phyloP scores from a whole-genome alignment of 64 coral and sea anemone genomes.

The Pachyseris speciosa region DNA sequence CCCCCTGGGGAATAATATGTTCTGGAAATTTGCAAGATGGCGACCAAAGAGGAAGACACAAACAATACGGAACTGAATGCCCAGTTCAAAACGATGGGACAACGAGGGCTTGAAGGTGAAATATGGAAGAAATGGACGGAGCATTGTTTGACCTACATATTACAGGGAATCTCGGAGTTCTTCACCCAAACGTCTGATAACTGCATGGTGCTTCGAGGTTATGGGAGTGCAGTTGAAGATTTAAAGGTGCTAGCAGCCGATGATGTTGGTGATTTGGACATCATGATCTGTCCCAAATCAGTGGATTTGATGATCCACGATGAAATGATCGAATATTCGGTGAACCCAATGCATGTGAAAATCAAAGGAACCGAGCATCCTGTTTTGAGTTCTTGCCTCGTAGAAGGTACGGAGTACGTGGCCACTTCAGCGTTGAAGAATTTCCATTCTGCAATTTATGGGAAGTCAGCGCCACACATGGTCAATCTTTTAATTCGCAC shows the following conservation, averaged over 20 bases:
- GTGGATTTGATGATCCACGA: background rate
- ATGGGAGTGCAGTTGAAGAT: background rate
- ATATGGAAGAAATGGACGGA: background rate
- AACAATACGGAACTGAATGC: background rate
- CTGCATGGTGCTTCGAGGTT: background rate
- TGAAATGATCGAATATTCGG: conserved; percentile 34
- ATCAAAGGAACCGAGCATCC: conserved; percentile 32
- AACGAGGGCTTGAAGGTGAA: background rate
- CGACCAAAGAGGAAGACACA: background rate
- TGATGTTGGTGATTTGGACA: background rate
- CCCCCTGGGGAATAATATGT: no score
- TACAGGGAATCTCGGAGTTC: background rate
- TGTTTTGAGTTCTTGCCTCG: conserved; percentile 33
- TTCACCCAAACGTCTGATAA: background rate
- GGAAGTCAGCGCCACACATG: background rate
- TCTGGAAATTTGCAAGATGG: background rate
- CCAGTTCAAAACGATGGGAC: background rate
- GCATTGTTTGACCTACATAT: background rate
- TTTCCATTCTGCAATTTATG: conserved; percentile 61
- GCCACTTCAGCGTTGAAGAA: conserved; percentile 45
- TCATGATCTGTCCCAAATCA: background rate
- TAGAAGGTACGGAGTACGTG: conserved; percentile 48
- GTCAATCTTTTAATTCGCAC: background rate
- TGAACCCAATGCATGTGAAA: conserved; percentile 22
- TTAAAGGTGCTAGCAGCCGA: background rate